Evolutionary conservation across 2,113 vertebrate genomes (phyloP).

Genomic region (Pandion haliaetus): DNA sequence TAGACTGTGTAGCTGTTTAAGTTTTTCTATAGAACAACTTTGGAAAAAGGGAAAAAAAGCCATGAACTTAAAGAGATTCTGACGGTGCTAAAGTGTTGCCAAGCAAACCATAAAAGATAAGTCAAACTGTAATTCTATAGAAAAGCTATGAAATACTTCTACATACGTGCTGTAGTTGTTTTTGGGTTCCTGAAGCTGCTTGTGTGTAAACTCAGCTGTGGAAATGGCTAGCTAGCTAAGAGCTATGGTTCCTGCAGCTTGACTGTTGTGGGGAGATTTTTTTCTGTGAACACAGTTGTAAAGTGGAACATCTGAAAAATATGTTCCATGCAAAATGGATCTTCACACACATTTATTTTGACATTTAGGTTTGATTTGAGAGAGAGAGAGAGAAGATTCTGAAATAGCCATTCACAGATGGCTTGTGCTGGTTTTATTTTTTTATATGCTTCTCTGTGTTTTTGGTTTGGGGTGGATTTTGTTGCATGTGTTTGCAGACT

Average conservation of each 20-base stretch:
- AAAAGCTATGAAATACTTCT: constrained; percentile 7
- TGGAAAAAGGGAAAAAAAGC: background rate
- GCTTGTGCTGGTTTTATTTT: constrained; percentile 52
- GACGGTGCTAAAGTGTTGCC: background rate
- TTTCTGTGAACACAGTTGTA: constrained; percentile 62
- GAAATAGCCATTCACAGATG: constrained; percentile 58
- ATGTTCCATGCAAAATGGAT: constrained; percentile 73
- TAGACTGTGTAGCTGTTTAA: background rate
- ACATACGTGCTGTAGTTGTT: background rate
- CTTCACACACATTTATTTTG: constrained; percentile 74
- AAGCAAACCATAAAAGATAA: constrained; percentile 24
- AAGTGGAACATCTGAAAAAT: constrained; percentile 72
- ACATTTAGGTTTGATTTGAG: constrained; percentile 72
- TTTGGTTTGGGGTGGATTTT: constrained; percentile 26
- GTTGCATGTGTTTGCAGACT: constrained; percentile 36
- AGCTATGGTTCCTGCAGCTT: background rate
- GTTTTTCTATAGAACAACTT: background rate
- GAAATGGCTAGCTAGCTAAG: constrained; percentile 18
- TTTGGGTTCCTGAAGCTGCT: background rate
- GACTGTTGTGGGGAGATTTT: constrained; percentile 1
- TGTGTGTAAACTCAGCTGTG: constrained; percentile 25
- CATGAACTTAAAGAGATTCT: constrained; percentile 27
- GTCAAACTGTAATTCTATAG: background rate
- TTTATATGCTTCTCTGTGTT: background rate
- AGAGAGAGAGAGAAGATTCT: constrained; percentile 66